A percentile compares a stretch with the other conserved stretches of the same genome.
Evolutionary conservation across 2,888 invertebrate genomes (phyloP).

Genomic region (Lordiphosa andalusiaca): DNA sequence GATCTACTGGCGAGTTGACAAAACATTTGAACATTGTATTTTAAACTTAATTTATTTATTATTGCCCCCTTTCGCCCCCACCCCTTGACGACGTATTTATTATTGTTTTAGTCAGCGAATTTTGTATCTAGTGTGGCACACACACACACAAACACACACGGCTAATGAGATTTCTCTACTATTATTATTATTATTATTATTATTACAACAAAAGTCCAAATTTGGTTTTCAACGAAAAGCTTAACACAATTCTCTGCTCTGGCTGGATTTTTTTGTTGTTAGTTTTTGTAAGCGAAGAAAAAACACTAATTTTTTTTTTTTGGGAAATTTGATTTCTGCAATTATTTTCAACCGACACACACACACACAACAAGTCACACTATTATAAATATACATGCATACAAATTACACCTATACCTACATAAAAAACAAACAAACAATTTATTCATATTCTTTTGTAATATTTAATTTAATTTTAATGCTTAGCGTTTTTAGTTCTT

Average conservation of each 20-base stretch:
- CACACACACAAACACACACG: conserved; percentile 33
- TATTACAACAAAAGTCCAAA: too few relatives aligned
- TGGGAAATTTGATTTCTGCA: conserved; percentile 56
- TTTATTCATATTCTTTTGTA: conserved; percentile 9
- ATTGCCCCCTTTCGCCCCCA: too few relatives aligned
- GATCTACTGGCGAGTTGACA: too few relatives aligned
- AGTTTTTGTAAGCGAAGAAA: conserved; percentile 58
- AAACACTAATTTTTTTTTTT: conserved; percentile 19
- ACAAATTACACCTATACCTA: conserved; percentile 22
- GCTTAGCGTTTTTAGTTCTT: conserved; percentile 22
- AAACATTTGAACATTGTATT: too few relatives aligned
- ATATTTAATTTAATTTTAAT: conserved; percentile 47
- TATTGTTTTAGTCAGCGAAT: conserved; percentile 50
- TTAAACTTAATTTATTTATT: too few relatives aligned
- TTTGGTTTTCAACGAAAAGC: conserved; percentile 19
- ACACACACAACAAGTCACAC: conserved; percentile 60
- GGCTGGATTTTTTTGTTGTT: conserved; percentile 59
- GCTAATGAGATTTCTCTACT: conserved; percentile 19
- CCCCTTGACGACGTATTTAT: conserved; percentile 55
- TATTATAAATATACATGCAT: conserved; percentile 29
- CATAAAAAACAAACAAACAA: conserved; percentile 24
- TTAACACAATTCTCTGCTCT: conserved; percentile 48
- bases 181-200: too few relatives aligned
- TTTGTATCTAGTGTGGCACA: conserved; percentile 12
- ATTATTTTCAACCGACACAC: conserved; percentile 26